Percentiles rank a stretch among this genome's conserved stretches.
These are phyloP conservation scores for Rhagophthalmus giganteus DNA, from an alignment of 2,888 invertebrate species.

Conservation along the genomic window DNA sequence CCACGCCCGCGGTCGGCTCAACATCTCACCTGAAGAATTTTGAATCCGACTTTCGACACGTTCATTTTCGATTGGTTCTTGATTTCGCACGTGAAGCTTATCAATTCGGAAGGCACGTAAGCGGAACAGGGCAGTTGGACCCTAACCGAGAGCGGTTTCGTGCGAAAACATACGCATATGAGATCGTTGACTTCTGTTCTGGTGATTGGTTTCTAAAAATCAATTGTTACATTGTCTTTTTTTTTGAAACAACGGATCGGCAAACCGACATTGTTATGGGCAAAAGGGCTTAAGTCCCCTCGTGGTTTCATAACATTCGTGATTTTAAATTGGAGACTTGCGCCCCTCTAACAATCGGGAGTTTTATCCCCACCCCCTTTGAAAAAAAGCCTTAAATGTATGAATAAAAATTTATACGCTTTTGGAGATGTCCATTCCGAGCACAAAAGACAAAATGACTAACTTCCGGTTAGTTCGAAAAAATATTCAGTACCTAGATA, in stretches of 20 bases:
- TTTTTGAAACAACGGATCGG: too few species aligned
- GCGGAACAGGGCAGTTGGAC: slow-evolving; percentile 1
- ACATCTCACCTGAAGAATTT: slow-evolving; percentile 7
- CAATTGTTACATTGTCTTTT: neutral
- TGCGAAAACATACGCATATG: slow-evolving; percentile 3
- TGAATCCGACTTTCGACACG: slow-evolving; percentile 3
- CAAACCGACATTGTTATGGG: too few species aligned
- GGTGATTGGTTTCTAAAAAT: slow-evolving; percentile 1
- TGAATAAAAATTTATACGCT: slow-evolving; percentile 67
- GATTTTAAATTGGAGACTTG: too few species aligned
- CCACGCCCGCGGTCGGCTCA: too few species aligned
- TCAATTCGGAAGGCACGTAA: neutral
- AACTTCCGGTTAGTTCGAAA: too few species aligned
- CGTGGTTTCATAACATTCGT: too few species aligned
- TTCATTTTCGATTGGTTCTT: slow-evolving; percentile 4
- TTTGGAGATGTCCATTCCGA: too few species aligned
- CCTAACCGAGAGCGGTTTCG: slow-evolving; percentile 4
- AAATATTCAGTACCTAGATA: too few species aligned
- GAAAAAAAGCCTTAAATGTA: slow-evolving; percentile 73
- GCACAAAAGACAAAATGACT: too few species aligned
- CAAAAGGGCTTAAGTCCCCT: too few species aligned
- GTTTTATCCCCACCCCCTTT: slow-evolving; percentile 41
- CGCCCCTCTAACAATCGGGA: too few species aligned
- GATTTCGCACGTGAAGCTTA: slow-evolving; percentile 1
- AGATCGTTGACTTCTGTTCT: slow-evolving; percentile 6